A percentile compares a stretch with the other conserved stretches of the same genome.
phyloP scores from a whole-genome alignment of 1,140 invertebrate species.

The Helicoverpa armigera region DNA sequence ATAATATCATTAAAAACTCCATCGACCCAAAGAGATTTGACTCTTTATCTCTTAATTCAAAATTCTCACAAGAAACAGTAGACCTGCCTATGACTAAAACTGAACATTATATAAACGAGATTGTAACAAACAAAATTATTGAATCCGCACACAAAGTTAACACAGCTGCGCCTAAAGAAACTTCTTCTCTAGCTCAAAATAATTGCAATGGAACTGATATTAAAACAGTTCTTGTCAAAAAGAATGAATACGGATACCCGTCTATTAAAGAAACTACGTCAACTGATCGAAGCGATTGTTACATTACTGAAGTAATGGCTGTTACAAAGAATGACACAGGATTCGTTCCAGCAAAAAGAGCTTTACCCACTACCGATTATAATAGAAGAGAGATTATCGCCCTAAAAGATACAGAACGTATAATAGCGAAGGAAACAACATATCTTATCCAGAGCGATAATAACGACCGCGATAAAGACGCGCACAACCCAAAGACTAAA shows the following conservation, averaged over 20 bases:
- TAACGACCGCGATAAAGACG: too few species aligned
- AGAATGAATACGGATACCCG: neutral
- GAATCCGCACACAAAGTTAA: too few species aligned
- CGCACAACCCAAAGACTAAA: too few species aligned
- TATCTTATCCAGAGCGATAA: too few species aligned
- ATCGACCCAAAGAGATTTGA: neutral
- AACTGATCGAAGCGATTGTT: conserved; percentile 1
- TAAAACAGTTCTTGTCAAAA: neutral
- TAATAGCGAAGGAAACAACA: too few species aligned
- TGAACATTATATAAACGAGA: too few species aligned
- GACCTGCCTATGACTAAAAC: too few species aligned
- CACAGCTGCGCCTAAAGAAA: neutral
- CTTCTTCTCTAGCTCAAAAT: neutral
- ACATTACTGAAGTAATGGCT: neutral
- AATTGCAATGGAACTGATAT: neutral
- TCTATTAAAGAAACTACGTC: neutral
- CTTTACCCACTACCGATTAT: neutral
- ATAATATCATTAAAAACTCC: conserved; percentile 2
- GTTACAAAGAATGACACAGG: neutral
- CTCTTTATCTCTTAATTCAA: neutral
- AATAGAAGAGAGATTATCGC: neutral
- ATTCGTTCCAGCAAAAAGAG: neutral
- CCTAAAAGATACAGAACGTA: neutral
- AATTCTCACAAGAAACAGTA: neutral
- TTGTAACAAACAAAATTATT: too few species aligned